Evolutionary conservation across 1,140 invertebrate genomes (phyloP), one percentile per base, ranked within the genome.

Genomic region (Pogonomyrmex californicus): DNA sequence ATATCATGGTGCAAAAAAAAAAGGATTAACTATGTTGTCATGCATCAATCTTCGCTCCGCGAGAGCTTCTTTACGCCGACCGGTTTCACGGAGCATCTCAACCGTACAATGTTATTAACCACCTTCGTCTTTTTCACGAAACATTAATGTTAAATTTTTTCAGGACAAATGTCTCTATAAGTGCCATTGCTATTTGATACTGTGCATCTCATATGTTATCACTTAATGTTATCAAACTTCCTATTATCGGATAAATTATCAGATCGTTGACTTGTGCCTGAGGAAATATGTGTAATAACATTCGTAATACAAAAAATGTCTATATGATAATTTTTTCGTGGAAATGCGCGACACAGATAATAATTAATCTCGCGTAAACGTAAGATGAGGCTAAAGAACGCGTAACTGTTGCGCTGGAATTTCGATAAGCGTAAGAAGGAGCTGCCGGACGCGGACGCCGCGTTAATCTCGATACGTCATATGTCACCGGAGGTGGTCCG

Each of bases 401-500:
- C 14, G 17, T 49, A 82, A 44, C 54, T 33, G 44, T 9, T 33
- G 5, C 4, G 54, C 17, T 62, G 68, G 79, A 83, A 83, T 83
- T 83, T 83, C 33, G 79, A 83, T 75, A 83, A 79, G 77, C 77
- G 47, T 79, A 79, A 83, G 79, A 83, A 83, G 79, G 54, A 83
- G 79, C 79, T 83, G 79, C 79, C 79, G 66, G 79, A 81, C 47
- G 38, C 78, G 65, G 66, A 78, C 60, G 47, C 81, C 77, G 78
- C 85, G 88, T 91, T 91, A 90, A 92, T 93, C 90, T 90, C 83
- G 87, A 76, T 85, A 87, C 77, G 78, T 86, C 79, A 77, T 86
- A 82, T 92, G 90, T 92, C 91, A 92, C 93, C 91, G 91, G 90
- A 93, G 93, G 93, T 93, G 93, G 92, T 93, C 93, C 90, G 62